These are phyloP conservation scores for Chelidonichthys spinosus DNA, from an alignment of 2,797 vertebrate species.

Conservation along the genomic window DNA sequence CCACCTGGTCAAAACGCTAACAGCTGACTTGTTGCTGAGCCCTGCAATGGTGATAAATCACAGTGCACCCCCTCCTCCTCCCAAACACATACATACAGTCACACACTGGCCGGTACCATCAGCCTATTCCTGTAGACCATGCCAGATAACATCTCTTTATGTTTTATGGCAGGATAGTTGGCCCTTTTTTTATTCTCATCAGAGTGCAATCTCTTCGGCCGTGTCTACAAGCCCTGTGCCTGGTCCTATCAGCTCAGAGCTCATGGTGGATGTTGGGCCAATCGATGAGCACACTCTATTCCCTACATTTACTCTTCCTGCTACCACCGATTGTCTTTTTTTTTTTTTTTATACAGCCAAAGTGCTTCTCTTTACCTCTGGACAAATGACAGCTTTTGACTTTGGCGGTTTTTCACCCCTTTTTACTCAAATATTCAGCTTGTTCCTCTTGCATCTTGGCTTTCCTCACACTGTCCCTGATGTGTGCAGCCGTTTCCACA, in stretches of 20 bases:
- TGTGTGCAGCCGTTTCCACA: slow-evolving; percentile 51
- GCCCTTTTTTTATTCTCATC: slow-evolving; percentile 39
- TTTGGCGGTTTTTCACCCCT: background rate
- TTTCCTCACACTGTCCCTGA: slow-evolving; percentile 24
- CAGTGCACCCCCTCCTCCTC: slow-evolving; percentile 52
- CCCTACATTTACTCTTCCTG: background rate
- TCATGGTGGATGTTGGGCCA: slow-evolving; percentile 23
- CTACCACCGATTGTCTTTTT: background rate
- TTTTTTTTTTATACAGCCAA: background rate
- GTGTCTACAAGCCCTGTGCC: slow-evolving; percentile 20
- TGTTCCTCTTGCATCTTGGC: slow-evolving; percentile 18
- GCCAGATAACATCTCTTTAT: slow-evolving; percentile 59
- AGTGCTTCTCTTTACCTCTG: background rate
- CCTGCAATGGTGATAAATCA: slow-evolving; percentile 81
- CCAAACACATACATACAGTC: slow-evolving; percentile 40
- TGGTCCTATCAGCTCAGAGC: slow-evolving; percentile 26
- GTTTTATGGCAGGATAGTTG: slow-evolving; percentile 56
- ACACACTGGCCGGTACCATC: slow-evolving; percentile 29
- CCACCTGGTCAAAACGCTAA: slow-evolving; percentile 86
- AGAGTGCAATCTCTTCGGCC: slow-evolving; percentile 35
- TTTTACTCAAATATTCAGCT: slow-evolving; percentile 31
- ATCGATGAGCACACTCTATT: slow-evolving; percentile 25
- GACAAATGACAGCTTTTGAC: slow-evolving; percentile 12
- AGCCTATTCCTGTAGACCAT: slow-evolving; percentile 39
- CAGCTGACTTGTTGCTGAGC: slow-evolving; percentile 85